These are phyloP conservation scores for Amphimallon solstitiale DNA, from an alignment of 2,888 invertebrate genomes.

Conservation along the genomic window DNA sequence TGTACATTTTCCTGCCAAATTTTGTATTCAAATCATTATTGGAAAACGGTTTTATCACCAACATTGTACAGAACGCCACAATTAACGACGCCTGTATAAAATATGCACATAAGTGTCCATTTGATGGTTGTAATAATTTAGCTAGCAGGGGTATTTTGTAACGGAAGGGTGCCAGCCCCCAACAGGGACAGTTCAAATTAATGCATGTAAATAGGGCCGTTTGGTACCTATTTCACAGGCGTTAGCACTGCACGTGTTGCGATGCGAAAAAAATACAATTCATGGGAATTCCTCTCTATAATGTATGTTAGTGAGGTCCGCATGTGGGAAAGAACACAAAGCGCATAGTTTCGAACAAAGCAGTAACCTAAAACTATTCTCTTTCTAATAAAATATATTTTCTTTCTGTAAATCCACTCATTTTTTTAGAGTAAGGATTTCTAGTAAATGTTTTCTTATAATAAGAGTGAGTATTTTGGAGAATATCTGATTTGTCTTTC, in stretches of 20 bases:
- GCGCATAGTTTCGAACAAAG: conserved; percentile 11
- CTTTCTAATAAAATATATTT: conserved; percentile 4
- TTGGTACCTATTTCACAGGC: conserved; percentile 34
- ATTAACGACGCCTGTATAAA: conserved; percentile 37
- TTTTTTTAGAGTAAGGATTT: too few relatives aligned
- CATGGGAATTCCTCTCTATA: conserved; percentile 26
- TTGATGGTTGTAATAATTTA: conserved; percentile 40
- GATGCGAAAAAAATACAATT: conserved; percentile 33
- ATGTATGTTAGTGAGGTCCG: conserved; percentile 2
- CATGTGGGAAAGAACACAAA: neutral
- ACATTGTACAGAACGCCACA: conserved; percentile 34
- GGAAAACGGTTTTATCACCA: conserved; percentile 30
- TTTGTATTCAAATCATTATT: conserved; percentile 12
- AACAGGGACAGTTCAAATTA: conserved; percentile 35
- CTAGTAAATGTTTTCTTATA: too few relatives aligned
- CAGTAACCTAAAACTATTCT: conserved; percentile 16
- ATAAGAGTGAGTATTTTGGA: too few relatives aligned
- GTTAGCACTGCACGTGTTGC: conserved; percentile 31
- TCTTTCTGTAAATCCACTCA: conserved; percentile 2
- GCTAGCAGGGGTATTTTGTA: conserved; percentile 31
- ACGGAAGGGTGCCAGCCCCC: conserved; percentile 36
- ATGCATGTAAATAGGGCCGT: conserved; percentile 37
- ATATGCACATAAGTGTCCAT: conserved; percentile 39
- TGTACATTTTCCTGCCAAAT: neutral
- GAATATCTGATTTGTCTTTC: too few relatives aligned